A percentile compares a stretch with the other conserved stretches of the same genome.
phyloP scores from a whole-genome alignment of 2,888 invertebrate species.

The Pristionchus maxplancki region DNA sequence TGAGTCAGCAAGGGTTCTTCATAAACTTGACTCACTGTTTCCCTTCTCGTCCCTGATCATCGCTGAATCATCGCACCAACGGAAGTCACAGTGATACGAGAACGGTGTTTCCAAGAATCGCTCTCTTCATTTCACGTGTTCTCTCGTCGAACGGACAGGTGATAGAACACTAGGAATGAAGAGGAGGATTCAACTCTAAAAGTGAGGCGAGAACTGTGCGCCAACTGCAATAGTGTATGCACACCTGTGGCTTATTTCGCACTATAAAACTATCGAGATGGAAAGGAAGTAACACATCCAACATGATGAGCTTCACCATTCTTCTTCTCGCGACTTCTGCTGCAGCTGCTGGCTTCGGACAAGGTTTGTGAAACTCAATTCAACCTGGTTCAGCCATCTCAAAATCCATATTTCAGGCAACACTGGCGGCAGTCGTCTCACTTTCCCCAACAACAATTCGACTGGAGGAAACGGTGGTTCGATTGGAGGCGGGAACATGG shows the following conservation, averaged over 20 bases:
- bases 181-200: too few relatives aligned
- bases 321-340: neutral
- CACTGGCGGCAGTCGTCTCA: neutral
- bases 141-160: too few relatives aligned
- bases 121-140: too few relatives aligned
- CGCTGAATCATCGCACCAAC: too few relatives aligned
- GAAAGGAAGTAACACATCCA: neutral
- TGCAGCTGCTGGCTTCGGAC: neutral
- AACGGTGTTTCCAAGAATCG: too few relatives aligned
- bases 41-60: too few relatives aligned
- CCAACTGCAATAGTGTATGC: neutral
- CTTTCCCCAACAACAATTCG: neutral
- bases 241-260: neutral
- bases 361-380: neutral
- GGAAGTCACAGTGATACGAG: neutral
- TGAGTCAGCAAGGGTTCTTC: too few relatives aligned
- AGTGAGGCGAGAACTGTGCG: neutral
- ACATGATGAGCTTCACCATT: neutral
- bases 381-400: too few relatives aligned
- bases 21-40: too few relatives aligned
- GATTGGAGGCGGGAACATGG: neutral
- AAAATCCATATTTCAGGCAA: neutral
- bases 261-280: neutral
- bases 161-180: too few relatives aligned
- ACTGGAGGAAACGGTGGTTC: neutral